phyloP scores from a whole-genome alignment of 2,797 vertebrate genomes.

The Epinephelus malabaricus region DNA sequence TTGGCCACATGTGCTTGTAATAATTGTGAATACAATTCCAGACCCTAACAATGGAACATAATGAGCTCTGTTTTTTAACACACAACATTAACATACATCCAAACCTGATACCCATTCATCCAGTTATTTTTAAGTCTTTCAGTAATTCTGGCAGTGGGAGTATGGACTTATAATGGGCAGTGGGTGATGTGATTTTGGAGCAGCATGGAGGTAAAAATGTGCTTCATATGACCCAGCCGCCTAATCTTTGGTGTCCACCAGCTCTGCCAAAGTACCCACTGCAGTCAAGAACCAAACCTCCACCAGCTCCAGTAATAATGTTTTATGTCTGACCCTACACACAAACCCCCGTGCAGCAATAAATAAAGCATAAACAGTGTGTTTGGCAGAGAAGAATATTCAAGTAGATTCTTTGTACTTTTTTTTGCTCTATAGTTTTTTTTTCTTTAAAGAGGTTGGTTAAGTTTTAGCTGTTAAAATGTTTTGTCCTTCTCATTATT shows the following conservation, averaged over 20 bases:
- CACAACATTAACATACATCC: neutral
- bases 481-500: neutral
- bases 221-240: conserved; percentile 44
- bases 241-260: conserved; percentile 41
- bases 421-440: neutral
- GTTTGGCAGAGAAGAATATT: neutral
- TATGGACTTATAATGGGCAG: conserved; percentile 1
- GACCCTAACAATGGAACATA: neutral
- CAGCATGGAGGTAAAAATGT: conserved; percentile 35
- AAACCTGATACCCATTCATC: neutral
- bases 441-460: neutral
- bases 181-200: conserved; percentile 29
- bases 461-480: neutral
- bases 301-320: conserved; percentile 20
- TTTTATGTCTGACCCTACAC: conserved; percentile 13
- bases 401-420: neutral
- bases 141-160: neutral
- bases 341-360: conserved; percentile 15
- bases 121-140: neutral
- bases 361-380: neutral
- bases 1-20: too few species aligned
- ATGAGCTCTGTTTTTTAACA: neutral
- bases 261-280: conserved; percentile 38
- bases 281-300: conserved; percentile 21
- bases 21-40: neutral